Conservation (phyloP, 2,113 vertebrate species). For the Ctenodactylus gundi region DNA sequence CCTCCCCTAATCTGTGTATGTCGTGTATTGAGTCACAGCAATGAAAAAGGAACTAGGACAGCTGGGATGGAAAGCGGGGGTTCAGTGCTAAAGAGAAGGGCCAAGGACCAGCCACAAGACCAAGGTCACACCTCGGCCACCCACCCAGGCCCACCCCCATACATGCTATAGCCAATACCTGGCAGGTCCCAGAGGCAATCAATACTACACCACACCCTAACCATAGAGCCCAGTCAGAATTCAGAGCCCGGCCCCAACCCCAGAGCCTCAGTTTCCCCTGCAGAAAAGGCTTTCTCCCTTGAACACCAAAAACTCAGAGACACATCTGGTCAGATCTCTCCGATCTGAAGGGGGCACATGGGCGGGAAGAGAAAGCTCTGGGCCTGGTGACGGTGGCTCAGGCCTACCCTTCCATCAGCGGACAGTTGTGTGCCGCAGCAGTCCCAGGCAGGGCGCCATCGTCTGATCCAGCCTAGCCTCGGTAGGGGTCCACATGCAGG, state of each 20-base stretch:
- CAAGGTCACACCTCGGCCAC: no score
- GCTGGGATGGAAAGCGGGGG: no score
- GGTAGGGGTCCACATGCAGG: background rate
- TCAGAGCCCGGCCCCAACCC: background rate
- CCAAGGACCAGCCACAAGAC: no score
- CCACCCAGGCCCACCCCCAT: no score
- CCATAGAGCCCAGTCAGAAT: background rate
- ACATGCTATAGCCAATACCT: no score
- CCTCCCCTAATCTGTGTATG: no score
- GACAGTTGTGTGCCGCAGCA: fast-evolving
- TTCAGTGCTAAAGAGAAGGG: no score
- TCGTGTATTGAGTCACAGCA: no score
- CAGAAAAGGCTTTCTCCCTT: background rate
- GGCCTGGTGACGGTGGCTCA: fast-evolving
- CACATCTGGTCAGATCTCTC: fast-evolving
- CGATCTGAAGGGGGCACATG: fast-evolving
- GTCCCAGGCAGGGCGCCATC: fast-evolving
- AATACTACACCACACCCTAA: no score
- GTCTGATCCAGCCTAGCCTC: fast-evolving
- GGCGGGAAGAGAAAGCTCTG: background rate
- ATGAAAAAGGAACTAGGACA: no score
- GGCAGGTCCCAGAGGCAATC: no score
- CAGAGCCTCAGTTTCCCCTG: background rate
- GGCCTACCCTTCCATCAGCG: fast-evolving
- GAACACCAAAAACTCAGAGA: fast-evolving